These are phyloP conservation scores for Hyposoter didymator DNA, from an alignment of 2,888 invertebrate species.

Conservation along the genomic window DNA sequence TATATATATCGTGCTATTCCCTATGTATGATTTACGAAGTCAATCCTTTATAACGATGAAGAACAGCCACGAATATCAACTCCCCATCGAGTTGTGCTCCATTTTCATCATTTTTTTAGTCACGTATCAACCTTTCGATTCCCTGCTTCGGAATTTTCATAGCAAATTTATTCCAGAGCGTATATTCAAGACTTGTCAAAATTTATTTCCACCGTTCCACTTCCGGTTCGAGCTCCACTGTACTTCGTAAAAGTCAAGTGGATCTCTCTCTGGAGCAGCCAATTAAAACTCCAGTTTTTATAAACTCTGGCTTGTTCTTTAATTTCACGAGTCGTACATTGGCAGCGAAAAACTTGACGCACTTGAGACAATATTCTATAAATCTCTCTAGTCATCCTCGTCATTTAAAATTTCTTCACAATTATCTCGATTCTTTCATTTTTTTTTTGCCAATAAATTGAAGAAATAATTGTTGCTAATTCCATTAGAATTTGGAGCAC, in stretches of 20 bases:
- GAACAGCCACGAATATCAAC: not conserved
- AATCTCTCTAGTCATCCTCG: not conserved
- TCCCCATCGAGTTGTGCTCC: not conserved
- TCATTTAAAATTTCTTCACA: not conserved
- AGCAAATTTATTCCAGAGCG: constrained; percentile 15
- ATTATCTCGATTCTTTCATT: not conserved
- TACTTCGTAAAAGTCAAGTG: not conserved
- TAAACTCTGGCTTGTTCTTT: not conserved
- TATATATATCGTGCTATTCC: constrained; percentile 40
- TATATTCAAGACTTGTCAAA: constrained; percentile 37
- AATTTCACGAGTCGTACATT: not conserved
- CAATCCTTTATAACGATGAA: constrained; percentile 45
- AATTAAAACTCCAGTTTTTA: not conserved
- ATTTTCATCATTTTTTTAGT: not conserved
- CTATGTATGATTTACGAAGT: constrained; percentile 49
- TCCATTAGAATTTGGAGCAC: not conserved
- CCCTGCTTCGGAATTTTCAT: constrained; percentile 29
- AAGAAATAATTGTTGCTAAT: not conserved
- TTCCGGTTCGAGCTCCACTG: not conserved
- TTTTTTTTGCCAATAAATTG: not conserved
- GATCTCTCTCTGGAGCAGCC: not conserved
- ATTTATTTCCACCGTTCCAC: constrained; percentile 24
- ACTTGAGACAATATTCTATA: not conserved
- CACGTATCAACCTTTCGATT: constrained; percentile 14
- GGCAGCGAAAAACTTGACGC: not conserved